Base-by-base conservation (phyloP, 2,113 vertebrate species). In the Pagrus major region DNA sequence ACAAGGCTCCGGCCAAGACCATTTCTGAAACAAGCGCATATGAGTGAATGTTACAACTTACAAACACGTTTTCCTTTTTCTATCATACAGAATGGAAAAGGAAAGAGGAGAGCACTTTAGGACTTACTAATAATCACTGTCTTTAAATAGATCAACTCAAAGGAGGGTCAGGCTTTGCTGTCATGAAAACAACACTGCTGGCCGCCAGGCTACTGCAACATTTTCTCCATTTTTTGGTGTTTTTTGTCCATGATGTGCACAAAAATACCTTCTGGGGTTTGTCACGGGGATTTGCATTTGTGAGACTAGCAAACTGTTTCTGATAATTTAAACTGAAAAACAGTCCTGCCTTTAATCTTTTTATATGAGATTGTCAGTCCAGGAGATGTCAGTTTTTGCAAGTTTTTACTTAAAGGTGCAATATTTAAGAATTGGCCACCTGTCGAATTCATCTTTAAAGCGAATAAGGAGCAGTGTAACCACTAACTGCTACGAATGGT, bases 1-100 rank as follows among this genome's bases (percentile, higher is more conserved):
- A 88, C 51, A 51, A 15, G 37, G 67, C 72, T 67, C 44, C 12
- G 14, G 90, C 92, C 93, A 93, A 92, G 85, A 89, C 64, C 85
- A 64, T 71, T 91, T 93, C 89, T 86, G 75, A 88, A 92, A 93
- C 87, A 88, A 90, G 87, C 84, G 3, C 81, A 83, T 87, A 78
- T 41, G 78, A 92, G 79, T 55, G 80, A 88, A 76, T 81, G 83
- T 90, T 89, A 91, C 87, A 91, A 81, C 86, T 76, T 88, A 75
- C 66, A 87, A 91, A 90, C 87, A 86, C 25, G 49, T 83, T 92
- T 91, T 86, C 58, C 76, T 81, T 86, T 88, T 85, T 70, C 71
- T 63, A 70, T 70, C 42, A 80, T 67, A 47, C 56, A 71, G 60
- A 81, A 83, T 68, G 83, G 88, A 89, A 90, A 88, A 89, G 71